Evolutionary conservation across 2,888 invertebrate genomes (phyloP).

Genomic region (Meganola albula): DNA sequence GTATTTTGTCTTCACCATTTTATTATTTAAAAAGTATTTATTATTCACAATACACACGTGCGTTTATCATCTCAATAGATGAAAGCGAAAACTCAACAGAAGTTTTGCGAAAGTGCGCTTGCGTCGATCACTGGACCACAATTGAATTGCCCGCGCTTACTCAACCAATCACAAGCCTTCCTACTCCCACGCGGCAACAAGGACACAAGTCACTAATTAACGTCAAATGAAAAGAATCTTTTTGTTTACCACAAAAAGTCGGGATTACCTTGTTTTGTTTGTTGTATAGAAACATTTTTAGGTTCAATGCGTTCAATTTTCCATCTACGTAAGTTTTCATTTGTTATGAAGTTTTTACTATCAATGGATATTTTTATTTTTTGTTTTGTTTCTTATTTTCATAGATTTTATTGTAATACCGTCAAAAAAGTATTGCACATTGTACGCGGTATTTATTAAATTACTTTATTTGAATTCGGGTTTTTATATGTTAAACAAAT

Average conservation of each 20-base stretch:
- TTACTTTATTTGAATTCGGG: too few species aligned
- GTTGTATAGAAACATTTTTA: slow-evolving; percentile 19
- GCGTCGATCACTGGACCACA: slow-evolving; percentile 48
- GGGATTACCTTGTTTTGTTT: slow-evolving; percentile 14
- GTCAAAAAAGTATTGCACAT: too few species aligned
- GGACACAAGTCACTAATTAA: slow-evolving; percentile 46
- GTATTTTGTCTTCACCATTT: slow-evolving; percentile 20
- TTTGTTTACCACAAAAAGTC: slow-evolving; percentile 13
- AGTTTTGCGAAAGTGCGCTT: slow-evolving; percentile 67
- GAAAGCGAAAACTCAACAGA: slow-evolving; percentile 64
- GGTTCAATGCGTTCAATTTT: slow-evolving; percentile 31
- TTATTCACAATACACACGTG: slow-evolving; percentile 32
- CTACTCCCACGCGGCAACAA: slow-evolving; percentile 51
- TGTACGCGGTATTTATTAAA: too few species aligned
- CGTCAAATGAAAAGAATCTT: slow-evolving; percentile 38
- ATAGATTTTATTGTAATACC: too few species aligned
- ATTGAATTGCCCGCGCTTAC: slow-evolving; percentile 66
- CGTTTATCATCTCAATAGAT: slow-evolving; percentile 54
- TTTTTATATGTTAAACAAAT: too few species aligned
- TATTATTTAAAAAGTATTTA: slow-evolving; percentile 12
- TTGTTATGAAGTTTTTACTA: too few species aligned
- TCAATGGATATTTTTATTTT: too few species aligned
- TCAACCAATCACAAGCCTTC: slow-evolving; percentile 48
- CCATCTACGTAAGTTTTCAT: slow-evolving; percentile 22
- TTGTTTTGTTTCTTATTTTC: too few species aligned